Evolutionary conservation across 2,113 vertebrate genomes (phyloP), one percentile per base, ranked within the genome.

Genomic region (Scalopus aquaticus): DNA sequence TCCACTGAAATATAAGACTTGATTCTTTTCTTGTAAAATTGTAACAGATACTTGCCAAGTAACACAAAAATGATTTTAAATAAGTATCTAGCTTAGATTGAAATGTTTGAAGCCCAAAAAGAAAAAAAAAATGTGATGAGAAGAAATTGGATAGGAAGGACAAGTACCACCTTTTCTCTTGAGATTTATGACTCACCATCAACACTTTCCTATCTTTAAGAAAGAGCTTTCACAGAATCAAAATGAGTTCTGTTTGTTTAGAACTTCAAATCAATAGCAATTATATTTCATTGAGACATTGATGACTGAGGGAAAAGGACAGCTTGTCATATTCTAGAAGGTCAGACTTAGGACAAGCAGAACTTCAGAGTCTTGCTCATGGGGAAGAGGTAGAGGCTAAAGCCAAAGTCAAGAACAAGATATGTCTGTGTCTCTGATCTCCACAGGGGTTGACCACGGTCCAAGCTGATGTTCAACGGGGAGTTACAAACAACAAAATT

Each of bases 261-360:
- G 62, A 90, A 87, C 16, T 90, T 90, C 30, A 90, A 88, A 87
- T 54, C 42, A 74, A 74, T 83, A 60, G 9, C 54, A 94, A 89
- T 90, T 73, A 62, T 22, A 62, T 86, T 81, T 87, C 73, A 37
- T 26, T 56, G 42, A 37, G 20, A 69, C 32, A 70, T 92, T 78
- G 44, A 80, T 72, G 81, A 46, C 37, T 19, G n/a, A 94, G 44
- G 93, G 10, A 62, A 72, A 87, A 78, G 32, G 39, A 72, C 20
- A 56, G 42, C 67, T 60, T 73, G 62, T 69, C 16, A 37, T 49
- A 56, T 17, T 46, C 42, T 20, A 74, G 19, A 6, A 42, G 2
- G 51, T 39, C 54, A 81, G 67, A 11, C 62, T 85, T 15, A 19
- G 15, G 20, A 1, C n/a, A 22, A 12, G 5, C 26, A 89, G 32